phyloP scores from a whole-genome alignment of 2,113 vertebrate species.

The Solea solea region DNA sequence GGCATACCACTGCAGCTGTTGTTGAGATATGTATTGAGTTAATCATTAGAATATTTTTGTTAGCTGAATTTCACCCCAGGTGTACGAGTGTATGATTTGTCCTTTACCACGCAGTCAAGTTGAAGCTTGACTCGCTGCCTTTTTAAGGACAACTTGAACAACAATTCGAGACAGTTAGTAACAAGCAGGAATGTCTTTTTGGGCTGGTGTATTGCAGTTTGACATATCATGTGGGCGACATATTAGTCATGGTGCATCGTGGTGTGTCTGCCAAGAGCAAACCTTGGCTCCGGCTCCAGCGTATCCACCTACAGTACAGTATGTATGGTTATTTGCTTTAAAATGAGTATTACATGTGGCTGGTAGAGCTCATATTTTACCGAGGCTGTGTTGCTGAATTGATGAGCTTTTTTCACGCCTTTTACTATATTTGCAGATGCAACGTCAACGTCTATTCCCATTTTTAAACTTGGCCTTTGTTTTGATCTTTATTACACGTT shows the following conservation, averaged over 20 bases:
- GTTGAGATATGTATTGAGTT: no score
- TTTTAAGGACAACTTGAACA: slow-evolving; percentile 5
- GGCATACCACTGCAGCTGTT: no score
- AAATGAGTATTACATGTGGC: slow-evolving; percentile 10
- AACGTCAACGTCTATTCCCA: background rate
- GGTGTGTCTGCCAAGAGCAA: slow-evolving; percentile 34
- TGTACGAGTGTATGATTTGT: background rate
- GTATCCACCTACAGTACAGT: slow-evolving; percentile 18
- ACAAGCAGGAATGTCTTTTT: slow-evolving; percentile 1
- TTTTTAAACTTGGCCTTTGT: background rate
- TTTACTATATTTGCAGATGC: background rate
- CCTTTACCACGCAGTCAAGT: background rate
- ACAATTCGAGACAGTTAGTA: slow-evolving; percentile 24
- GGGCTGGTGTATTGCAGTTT: slow-evolving; percentile 18
- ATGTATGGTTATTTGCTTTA: slow-evolving; percentile 25
- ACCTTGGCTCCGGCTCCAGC: slow-evolving; percentile 29
- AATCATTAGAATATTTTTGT: background rate
- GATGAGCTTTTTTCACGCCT: background rate
- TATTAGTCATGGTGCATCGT: slow-evolving; percentile 47
- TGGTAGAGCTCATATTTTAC: slow-evolving; percentile 9
- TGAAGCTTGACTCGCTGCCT: background rate
- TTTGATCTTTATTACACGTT: background rate
- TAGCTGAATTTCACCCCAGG: background rate
- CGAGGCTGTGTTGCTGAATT: slow-evolving; percentile 4
- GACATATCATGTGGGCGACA: slow-evolving; percentile 43